Base-by-base conservation (phyloP, 2,113 vertebrate genomes). In the Oncorhynchus mykiss region DNA sequence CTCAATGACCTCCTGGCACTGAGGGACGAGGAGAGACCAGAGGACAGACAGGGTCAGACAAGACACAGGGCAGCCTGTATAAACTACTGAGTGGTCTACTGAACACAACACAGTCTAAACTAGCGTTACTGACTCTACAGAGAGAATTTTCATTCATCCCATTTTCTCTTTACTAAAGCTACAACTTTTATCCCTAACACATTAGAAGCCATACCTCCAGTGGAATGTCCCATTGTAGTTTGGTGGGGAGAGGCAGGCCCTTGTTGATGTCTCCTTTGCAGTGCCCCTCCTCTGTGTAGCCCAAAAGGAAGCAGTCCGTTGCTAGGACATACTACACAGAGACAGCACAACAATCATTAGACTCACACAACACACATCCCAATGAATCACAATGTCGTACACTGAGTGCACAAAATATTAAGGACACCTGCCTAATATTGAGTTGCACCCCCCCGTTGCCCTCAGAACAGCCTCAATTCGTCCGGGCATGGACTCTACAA, bases 171-270 rank as follows among this genome's bases (percentile, higher is more conserved):
- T 54, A 18, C 12, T 18, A 18, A 54, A 14, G 51, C 14, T 18
- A 18, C 51, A 54, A 18, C 16, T 14, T 54, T 18, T 18, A 16
- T 54, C 51, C 51, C 51, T 54, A 18, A 54, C 51, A 18, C 4
- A 54, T 18, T 54, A 18, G 16, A 54, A 54, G 51, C 4, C 74
- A 49, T 73, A 97, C 97, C 94, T 94, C 92, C n/a, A 91, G 78
- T 2, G 94, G 89, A 83, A 99, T 93, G 77, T 95, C 92, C 97
- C 97, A 98, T 66, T 94, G 92, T 11, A 99, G 92, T 65, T 95
- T 92, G 82, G 93, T 91, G 1, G 97, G 97, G 0, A 87, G 84
- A 0, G 87, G 82, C 12, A 99, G 88, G 39, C 16, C 68, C 1
- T 86, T 87, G 83, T 92, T 94, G 2, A 92, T 77, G 5, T 95